These are phyloP conservation scores for Meiosimyza platycephala DNA, from an alignment of 2,888 invertebrate genomes.

Conservation along the genomic window DNA sequence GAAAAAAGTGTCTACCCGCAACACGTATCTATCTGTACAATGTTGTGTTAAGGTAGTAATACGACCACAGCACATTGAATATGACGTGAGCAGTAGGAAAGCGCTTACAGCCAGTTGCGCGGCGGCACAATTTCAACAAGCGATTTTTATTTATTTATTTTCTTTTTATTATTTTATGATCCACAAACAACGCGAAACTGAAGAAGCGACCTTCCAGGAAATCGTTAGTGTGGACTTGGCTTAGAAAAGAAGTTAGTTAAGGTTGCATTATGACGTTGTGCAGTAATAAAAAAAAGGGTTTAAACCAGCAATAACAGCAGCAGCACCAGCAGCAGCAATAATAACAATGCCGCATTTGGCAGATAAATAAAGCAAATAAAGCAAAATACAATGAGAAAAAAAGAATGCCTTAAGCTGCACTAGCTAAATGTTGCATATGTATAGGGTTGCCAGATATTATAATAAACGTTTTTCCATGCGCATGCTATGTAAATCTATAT, in stretches of 20 bases:
- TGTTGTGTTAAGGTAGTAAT: too few relatives aligned
- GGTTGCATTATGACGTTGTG: slow-evolving; percentile 32
- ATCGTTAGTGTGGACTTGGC: slow-evolving; percentile 30
- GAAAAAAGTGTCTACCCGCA: too few relatives aligned
- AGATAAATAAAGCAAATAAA: slow-evolving; percentile 1
- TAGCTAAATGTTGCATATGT: too few relatives aligned
- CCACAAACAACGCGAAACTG: slow-evolving; percentile 4
- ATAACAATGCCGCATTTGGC: slow-evolving; percentile 20
- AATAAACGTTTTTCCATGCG: too few relatives aligned
- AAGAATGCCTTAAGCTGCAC: neutral
- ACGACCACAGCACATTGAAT: too few relatives aligned
- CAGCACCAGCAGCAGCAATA: slow-evolving; percentile 15
- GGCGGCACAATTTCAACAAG: slow-evolving; percentile 12
- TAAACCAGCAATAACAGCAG: slow-evolving; percentile 3
- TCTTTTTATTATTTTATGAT: slow-evolving; percentile 4
- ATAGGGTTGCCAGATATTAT: too few relatives aligned
- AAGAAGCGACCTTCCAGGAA: slow-evolving; percentile 29
- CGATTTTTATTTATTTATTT: slow-evolving; percentile 2
- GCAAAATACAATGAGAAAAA: neutral
- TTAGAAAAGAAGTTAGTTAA: slow-evolving; percentile 37
- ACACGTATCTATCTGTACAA: too few relatives aligned
- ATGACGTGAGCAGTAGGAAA: too few relatives aligned
- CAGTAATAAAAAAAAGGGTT: slow-evolving; percentile 33
- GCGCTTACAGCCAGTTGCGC: too few relatives aligned
- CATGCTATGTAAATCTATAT: too few relatives aligned